phyloP scores from a whole-genome alignment of 1,140 invertebrate species.

The Conus ventricosus region DNA sequence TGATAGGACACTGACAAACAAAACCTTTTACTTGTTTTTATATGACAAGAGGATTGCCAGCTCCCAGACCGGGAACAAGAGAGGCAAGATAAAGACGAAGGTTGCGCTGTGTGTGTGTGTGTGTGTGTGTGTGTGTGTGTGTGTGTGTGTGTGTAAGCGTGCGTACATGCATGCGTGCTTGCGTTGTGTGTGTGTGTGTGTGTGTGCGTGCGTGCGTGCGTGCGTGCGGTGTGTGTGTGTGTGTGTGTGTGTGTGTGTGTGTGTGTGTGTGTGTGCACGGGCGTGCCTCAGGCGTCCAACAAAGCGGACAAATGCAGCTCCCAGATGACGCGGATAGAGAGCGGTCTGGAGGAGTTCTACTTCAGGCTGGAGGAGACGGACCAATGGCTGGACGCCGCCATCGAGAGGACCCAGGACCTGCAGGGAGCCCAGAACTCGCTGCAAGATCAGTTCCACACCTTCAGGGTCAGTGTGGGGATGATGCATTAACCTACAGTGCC shows the following conservation, averaged over 20 bases:
- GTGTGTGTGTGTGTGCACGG: neutral
- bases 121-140: neutral
- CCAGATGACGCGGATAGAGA: conserved; percentile 61
- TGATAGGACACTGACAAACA: no score
- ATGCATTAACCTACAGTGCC: no score
- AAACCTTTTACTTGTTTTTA: no score
- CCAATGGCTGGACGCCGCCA: conserved; percentile 66
- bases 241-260: neutral
- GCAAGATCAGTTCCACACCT: conserved; percentile 57
- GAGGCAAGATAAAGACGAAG: no score
- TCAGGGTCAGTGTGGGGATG: conserved; percentile 53
- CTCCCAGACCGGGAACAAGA: no score
- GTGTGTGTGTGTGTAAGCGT: neutral
- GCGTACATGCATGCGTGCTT: no score
- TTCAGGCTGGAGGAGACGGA: conserved; percentile 63
- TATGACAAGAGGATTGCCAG: no score
- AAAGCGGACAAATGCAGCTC: conserved; percentile 55
- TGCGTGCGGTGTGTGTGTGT: neutral
- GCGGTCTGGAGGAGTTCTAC: conserved; percentile 67
- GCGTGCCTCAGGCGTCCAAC: neutral
- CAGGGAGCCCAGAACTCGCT: conserved; percentile 52
- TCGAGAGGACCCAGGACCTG: conserved; percentile 61
- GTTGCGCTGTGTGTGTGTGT: neutral
- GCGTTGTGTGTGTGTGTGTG: no score
- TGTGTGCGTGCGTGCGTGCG: no score